Base-by-base conservation (phyloP, 2,888 invertebrate genomes). In the Unio pictorum region DNA sequence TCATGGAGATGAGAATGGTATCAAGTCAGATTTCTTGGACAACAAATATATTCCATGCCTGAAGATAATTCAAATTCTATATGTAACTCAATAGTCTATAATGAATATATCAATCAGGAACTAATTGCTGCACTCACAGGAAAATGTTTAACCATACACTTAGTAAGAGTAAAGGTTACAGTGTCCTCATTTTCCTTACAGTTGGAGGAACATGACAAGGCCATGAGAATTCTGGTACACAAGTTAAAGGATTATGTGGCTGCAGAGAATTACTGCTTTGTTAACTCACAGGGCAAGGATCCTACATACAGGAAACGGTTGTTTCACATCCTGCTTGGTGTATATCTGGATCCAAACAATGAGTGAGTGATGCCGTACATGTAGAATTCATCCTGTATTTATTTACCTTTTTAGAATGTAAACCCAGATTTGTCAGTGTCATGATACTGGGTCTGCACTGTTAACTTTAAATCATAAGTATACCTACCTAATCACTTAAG, bases 171-270 rank as follows among this genome's bases (percentile, higher is more conserved):
- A 23, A 3, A 58, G 11, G 58, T 8, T 26, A 8, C 58, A 26
- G 15, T 58, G 58, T 15, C 8, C 23, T 55, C 11, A 17, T 75
- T 64, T 77, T 76, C 67, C 57, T 76, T 74, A 34, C 83, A 92
- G 92, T 83, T 91, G 66, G 91, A 91, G 73, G 91, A 92, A 76
- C 92, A 92, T 80, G 91, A 91, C 65, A 91, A 91, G 77, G 92
- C 92, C 3, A 78, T 92, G 45, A 81, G 87, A 60, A 90, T 92
- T 59, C 86, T 92, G 57, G 91, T 91, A 0, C 90, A 91, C 79
- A 90, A 91, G 71, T 82, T 92, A 65, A 88, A 89, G 69, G 92
- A 92, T 84, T 91, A 89, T 74, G 83, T 85, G 59, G 90, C 90
- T 45, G 92, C 92, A 7, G 90, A 91, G 82, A 89, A 90, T 72